phyloP scores from a whole-genome alignment of 2,888 invertebrate species.

The Silvanus unidentatus region DNA sequence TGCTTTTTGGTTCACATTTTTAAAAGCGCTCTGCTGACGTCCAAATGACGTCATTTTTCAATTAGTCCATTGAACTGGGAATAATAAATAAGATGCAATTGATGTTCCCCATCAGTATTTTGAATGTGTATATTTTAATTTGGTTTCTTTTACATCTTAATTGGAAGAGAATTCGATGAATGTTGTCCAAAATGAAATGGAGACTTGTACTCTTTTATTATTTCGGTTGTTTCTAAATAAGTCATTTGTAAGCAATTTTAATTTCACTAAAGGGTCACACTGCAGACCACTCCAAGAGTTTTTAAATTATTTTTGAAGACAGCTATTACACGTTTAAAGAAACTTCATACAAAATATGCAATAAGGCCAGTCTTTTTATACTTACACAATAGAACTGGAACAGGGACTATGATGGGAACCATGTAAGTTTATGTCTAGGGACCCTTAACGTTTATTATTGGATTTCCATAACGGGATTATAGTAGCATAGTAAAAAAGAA shows the following conservation, averaged over 20 bases:
- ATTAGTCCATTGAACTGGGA: conserved; percentile 31
- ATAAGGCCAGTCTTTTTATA: too few relatives aligned
- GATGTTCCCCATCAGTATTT: too few relatives aligned
- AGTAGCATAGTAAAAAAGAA: conserved; percentile 29
- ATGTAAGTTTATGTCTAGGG: conserved; percentile 3
- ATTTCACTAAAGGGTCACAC: too few relatives aligned
- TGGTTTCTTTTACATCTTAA: conserved; percentile 27
- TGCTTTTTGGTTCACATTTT: conserved; percentile 1
- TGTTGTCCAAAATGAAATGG: conserved; percentile 6
- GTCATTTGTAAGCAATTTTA: too few relatives aligned
- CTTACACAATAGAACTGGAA: too few relatives aligned
- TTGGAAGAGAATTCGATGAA: conserved; percentile 19
- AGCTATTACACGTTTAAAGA: too few relatives aligned
- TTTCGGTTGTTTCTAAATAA: too few relatives aligned
- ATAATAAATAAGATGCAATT: conserved; percentile 41
- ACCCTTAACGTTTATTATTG: conserved; percentile 26
- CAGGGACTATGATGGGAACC: too few relatives aligned
- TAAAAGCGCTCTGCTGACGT: not conserved
- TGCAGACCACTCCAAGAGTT: too few relatives aligned
- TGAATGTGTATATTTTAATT: conserved; percentile 36
- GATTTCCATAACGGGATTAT: conserved; percentile 35
- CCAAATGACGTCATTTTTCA: conserved; percentile 35
- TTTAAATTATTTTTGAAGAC: too few relatives aligned
- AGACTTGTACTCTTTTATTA: not conserved
- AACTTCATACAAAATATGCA: too few relatives aligned